A percentile compares a stretch with the other conserved stretches of the same genome.
These are phyloP conservation scores for Setophaga kirtlandii DNA, from an alignment of 2,113 vertebrate species.

Conservation along the genomic window DNA sequence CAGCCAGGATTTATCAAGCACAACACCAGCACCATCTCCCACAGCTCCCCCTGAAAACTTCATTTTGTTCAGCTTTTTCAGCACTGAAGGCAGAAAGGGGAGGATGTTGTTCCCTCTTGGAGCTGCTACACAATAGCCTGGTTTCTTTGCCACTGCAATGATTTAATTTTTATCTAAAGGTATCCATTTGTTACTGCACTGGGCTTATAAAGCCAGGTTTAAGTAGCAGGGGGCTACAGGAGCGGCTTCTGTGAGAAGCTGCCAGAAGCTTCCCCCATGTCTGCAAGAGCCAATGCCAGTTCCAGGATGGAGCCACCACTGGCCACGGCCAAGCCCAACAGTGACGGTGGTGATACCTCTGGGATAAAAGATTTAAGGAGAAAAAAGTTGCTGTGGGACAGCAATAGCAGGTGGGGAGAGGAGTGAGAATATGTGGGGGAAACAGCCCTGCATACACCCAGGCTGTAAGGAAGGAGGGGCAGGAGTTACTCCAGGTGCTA, in stretches of 20 bases:
- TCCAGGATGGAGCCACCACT: background rate
- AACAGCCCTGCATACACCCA: background rate
- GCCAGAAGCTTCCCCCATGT: background rate
- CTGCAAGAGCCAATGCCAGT: background rate
- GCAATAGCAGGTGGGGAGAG: background rate
- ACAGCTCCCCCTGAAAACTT: fast-evolving
- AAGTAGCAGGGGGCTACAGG: background rate
- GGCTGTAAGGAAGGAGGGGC: background rate
- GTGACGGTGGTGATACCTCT: fast-evolving
- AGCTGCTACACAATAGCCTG: background rate
- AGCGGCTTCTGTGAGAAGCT: background rate
- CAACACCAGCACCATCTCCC: background rate
- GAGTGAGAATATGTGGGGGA: background rate
- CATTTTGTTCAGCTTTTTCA: background rate
- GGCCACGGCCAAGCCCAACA: fast-evolving
- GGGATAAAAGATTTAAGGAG: background rate
- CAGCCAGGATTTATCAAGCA: too few species aligned
- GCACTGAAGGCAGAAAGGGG: background rate
- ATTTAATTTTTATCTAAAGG: background rate
- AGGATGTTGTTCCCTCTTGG: background rate
- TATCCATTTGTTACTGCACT: background rate
- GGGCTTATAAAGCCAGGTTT: background rate
- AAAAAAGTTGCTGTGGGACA: background rate
- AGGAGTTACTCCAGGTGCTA: background rate
- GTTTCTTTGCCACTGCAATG: background rate